Conservation (phyloP, 2,113 vertebrate genomes). For the Ibidorhyncha struthersii region DNA sequence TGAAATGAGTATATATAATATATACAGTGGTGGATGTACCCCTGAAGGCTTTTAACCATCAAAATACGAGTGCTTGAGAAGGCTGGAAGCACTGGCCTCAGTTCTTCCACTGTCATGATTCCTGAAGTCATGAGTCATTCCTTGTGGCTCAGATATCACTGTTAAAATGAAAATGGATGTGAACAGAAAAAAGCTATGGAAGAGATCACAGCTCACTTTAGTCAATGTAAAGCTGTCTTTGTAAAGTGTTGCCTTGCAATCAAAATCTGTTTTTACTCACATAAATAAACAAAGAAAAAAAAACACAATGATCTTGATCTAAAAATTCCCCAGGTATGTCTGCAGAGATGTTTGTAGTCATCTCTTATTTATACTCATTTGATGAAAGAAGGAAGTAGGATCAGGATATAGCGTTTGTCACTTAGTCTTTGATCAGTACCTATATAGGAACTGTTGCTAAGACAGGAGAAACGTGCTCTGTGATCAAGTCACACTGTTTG, state of each 20-base stretch:
- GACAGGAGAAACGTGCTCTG: neutral
- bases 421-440: conserved; percentile 19
- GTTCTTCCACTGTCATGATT: neutral
- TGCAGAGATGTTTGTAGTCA: conserved; percentile 36
- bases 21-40: neutral
- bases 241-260: neutral
- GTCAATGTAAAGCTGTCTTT: neutral
- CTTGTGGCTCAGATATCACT: neutral
- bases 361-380: conserved; percentile 27
- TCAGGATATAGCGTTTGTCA: neutral
- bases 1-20: neutral
- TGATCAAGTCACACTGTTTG: rapidly evolving
- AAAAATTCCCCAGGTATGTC: neutral
- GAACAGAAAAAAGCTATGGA: neutral
- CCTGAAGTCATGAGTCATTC: neutral
- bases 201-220: conserved; percentile 11
- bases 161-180: neutral
- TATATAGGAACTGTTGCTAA: neutral
- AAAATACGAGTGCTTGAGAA: neutral
- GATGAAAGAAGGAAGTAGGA: conserved; percentile 1
- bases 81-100: neutral
- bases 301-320: conserved; percentile 3
- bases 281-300: neutral
- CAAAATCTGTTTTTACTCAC: neutral
- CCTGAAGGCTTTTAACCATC: neutral